These are phyloP conservation scores for Gambusia holbrooki DNA, from an alignment of 2,113 vertebrate species.

Conservation along the genomic window DNA sequence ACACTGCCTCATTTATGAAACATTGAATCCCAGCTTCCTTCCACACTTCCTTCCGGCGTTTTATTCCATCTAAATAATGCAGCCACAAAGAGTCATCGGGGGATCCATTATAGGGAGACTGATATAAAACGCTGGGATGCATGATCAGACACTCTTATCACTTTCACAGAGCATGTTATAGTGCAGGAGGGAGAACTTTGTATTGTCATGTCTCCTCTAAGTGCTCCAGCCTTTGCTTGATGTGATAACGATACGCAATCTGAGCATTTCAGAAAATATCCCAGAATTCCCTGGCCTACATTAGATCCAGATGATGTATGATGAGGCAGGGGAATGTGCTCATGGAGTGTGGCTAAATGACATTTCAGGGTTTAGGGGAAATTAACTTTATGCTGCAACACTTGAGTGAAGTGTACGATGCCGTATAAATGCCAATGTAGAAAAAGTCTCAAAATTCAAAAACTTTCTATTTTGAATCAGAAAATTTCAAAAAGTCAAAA, in stretches of 20 bases:
- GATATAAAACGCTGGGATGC: constrained; percentile 71
- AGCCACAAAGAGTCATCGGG: constrained; percentile 70
- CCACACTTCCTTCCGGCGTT: constrained; percentile 69
- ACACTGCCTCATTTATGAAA: constrained; percentile 53
- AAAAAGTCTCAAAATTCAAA: too few relatives aligned
- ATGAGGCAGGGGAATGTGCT: constrained; percentile 40
- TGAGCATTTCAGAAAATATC: constrained; percentile 50
- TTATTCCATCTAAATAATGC: constrained; percentile 80
- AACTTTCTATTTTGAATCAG: too few relatives aligned
- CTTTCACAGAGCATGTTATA: constrained; percentile 71
- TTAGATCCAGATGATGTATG: constrained; percentile 63
- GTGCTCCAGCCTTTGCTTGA: constrained; percentile 74
- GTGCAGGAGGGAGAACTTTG: constrained; percentile 70
- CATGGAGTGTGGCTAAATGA: constrained; percentile 62
- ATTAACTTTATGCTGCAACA: constrained; percentile 63
- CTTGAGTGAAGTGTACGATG: constrained; percentile 15
- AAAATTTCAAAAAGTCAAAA: too few relatives aligned
- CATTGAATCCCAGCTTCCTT: constrained; percentile 62
- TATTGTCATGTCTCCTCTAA: constrained; percentile 73
- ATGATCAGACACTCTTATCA: constrained; percentile 73
- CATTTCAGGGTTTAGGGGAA: constrained; percentile 53
- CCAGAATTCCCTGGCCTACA: constrained; percentile 44
- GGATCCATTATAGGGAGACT: constrained; percentile 72
- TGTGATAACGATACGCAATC: constrained; percentile 56
- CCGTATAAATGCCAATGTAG: too few relatives aligned